Percentiles rank a stretch among this genome's conserved stretches.
phyloP scores from a whole-genome alignment of 1,140 invertebrate species.

The Babylonia areolata region DNA sequence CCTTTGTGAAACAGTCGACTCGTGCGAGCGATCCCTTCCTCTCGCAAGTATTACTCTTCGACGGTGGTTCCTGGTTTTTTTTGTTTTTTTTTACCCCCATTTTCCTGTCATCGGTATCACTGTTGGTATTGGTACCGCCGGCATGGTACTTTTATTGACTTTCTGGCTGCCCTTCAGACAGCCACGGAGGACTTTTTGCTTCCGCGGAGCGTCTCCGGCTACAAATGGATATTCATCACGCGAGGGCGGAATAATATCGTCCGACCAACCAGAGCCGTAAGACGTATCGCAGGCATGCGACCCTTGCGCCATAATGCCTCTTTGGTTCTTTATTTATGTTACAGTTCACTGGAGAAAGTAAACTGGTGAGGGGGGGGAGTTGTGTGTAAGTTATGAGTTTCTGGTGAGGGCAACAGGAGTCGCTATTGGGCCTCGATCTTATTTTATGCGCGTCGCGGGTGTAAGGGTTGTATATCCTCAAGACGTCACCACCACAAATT shows the following conservation, averaged over 20 bases:
- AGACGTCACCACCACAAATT: no score
- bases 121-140: neutral
- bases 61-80: no score
- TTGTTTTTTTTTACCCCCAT: neutral
- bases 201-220: neutral
- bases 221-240: neutral
- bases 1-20: no score
- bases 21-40: no score
- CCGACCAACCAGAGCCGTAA: neutral
- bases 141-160: conserved; percentile 12
- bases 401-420: no score
- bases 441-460: no score
- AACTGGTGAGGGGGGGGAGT: neutral
- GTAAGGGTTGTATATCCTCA: no score
- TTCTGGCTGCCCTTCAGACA: neutral
- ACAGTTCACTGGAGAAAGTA: neutral
- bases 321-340: neutral
- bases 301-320: neutral
- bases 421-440: no score
- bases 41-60: no score
- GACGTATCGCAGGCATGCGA: neutral
- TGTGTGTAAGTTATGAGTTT: no score
- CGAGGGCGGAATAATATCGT: neutral
- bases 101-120: neutral
- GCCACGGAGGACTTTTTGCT: neutral